Percentiles rank a stretch among this genome's conserved stretches.
These are phyloP conservation scores for Urosaurus nigricauda DNA, from an alignment of 2,797 vertebrate species.

Conservation along the genomic window DNA sequence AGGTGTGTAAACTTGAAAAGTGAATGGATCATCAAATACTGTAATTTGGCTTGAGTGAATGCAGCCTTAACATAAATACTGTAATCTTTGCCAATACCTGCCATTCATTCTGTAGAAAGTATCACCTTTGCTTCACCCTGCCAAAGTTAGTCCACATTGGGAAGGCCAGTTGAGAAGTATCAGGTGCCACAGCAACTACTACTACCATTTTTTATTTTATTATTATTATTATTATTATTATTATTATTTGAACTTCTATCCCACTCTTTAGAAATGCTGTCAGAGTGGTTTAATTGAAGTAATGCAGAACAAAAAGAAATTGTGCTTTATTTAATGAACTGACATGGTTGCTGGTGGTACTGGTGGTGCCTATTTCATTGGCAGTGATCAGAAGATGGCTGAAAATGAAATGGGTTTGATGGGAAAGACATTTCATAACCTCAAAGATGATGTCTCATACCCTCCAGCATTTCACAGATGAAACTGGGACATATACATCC, in stretches of 20 bases:
- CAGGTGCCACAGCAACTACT: neutral
- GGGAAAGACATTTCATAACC: neutral
- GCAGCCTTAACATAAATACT: slow-evolving; percentile 4
- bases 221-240: no score
- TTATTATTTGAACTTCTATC: no score
- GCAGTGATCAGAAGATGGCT: slow-evolving; percentile 88
- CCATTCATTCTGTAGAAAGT: slow-evolving; percentile 12
- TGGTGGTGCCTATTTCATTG: slow-evolving; percentile 92
- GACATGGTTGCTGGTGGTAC: slow-evolving; percentile 93
- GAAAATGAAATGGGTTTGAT: slow-evolving; percentile 86
- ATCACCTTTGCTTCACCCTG: neutral
- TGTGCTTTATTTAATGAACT: slow-evolving; percentile 90
- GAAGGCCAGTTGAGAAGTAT: neutral
- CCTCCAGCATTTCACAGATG: no score
- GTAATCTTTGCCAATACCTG: neutral
- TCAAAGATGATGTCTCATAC: slow-evolving; percentile 1
- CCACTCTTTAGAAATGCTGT: no score
- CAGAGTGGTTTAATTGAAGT: neutral
- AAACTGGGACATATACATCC: no score
- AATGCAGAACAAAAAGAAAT: slow-evolving; percentile 97
- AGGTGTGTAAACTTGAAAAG: neutral
- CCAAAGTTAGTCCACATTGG: neutral
- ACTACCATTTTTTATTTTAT: no score
- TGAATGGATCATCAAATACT: neutral
- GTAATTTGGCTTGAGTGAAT: slow-evolving; percentile 1